Evolutionary conservation across 2,797 vertebrate genomes (phyloP).

Genomic region (Pangasius sanitwongsei): DNA sequence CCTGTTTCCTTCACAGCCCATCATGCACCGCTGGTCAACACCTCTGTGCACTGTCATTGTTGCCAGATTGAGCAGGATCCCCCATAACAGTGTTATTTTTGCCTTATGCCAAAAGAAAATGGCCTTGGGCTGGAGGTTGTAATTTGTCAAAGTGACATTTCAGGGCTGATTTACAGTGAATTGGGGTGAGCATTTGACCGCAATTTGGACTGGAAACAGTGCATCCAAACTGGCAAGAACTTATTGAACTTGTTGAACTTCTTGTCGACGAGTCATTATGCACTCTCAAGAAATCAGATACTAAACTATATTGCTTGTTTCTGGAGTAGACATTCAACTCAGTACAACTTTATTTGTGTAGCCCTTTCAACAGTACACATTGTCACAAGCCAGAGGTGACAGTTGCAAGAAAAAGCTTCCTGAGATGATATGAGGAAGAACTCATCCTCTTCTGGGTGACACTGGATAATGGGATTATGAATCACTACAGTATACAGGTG

Average conservation of each 20-base stretch:
- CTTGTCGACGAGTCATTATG: not conserved
- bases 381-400: not conserved
- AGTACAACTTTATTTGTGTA: not conserved
- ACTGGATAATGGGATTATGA: not conserved
- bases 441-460: not conserved
- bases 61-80: not conserved
- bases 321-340: not conserved
- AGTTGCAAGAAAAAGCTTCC: not conserved
- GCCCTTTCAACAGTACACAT: not conserved
- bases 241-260: slow-evolving; percentile 22
- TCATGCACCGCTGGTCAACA: not conserved
- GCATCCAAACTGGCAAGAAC: slow-evolving; percentile 23
- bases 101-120: slow-evolving; percentile 16
- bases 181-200: slow-evolving; percentile 9
- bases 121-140: slow-evolving; percentile 12
- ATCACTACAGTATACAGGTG: not conserved
- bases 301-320: not conserved
- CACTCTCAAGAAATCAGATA: not conserved
- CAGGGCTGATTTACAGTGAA: slow-evolving; percentile 16
- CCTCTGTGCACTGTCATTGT: not conserved
- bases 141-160: slow-evolving; percentile 32
- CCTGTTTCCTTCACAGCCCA: not conserved
- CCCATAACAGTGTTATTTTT: not conserved
- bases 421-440: not conserved
- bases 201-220: slow-evolving; percentile 23